Conservation (phyloP, 2,888 invertebrate species). For the Caenorhabditis zanzibari region DNA sequence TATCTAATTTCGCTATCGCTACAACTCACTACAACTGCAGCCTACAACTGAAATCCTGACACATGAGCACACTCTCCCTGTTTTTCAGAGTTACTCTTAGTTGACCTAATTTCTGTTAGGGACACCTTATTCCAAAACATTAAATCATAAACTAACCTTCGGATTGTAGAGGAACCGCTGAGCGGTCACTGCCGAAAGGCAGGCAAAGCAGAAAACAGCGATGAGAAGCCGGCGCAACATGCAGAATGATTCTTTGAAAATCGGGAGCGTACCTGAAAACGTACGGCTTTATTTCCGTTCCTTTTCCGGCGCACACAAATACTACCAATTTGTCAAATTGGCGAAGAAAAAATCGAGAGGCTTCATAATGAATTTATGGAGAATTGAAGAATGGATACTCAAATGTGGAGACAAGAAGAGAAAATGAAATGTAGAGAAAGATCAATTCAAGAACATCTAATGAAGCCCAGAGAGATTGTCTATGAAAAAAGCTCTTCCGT, state of each 20-base stretch:
- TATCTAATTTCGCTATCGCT: no score
- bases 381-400: slow-evolving; percentile 6
- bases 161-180: slow-evolving; percentile 58
- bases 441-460: slow-evolving; percentile 31
- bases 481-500: neutral
- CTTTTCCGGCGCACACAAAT: neutral
- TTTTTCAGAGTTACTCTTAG: no score
- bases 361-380: slow-evolving; percentile 35
- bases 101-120: no score
- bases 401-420: neutral
- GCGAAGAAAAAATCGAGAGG: neutral
- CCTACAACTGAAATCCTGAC: no score
- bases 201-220: slow-evolving; percentile 58
- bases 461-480: neutral
- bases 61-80: no score
- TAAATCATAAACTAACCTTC: slow-evolving; percentile 47
- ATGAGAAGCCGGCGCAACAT: slow-evolving; percentile 65
- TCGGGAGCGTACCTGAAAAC: slow-evolving; percentile 59
- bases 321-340: slow-evolving; percentile 33
- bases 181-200: slow-evolving; percentile 54
- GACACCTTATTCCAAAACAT: no score
- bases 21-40: no score
- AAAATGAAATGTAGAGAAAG: neutral
- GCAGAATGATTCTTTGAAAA: slow-evolving; percentile 56
- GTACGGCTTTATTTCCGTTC: neutral